Conservation (phyloP, 2,113 vertebrate genomes). For the Dicrurus megarhynchus region DNA sequence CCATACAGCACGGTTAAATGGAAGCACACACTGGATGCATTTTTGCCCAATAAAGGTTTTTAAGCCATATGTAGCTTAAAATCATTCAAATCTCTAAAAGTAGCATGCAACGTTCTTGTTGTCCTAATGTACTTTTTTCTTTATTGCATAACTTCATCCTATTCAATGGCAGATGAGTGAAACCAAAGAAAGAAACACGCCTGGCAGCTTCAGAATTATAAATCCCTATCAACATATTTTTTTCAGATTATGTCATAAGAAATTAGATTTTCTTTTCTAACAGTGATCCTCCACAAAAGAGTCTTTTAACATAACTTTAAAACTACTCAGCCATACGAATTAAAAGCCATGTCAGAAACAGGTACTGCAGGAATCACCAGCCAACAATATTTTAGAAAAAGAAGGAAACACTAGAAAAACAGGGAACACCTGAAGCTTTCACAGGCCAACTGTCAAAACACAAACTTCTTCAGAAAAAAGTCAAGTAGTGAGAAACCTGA, state of each 20-base stretch:
- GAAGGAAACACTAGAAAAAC: not conserved
- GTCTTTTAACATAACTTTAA: not conserved
- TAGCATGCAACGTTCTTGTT: not conserved
- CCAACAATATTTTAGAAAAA: not conserved
- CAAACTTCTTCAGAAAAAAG: not conserved
- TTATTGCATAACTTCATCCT: not conserved
- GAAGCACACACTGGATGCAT: fast-evolving
- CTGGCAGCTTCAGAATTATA: not conserved
- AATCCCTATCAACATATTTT: not conserved
- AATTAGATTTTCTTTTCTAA: not conserved
- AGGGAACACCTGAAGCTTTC: not conserved
- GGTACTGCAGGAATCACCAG: not conserved
- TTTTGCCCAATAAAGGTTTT: not conserved
- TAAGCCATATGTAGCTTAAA: not conserved
- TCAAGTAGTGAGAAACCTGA: not conserved
- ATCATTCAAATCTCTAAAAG: not conserved
- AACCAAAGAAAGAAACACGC: not conserved
- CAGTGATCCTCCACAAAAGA: not conserved
- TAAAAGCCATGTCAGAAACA: not conserved
- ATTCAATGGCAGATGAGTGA: not conserved
- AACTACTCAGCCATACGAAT: not conserved
- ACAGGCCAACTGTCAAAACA: not conserved
- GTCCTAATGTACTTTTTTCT: not conserved
- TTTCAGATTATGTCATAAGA: not conserved
- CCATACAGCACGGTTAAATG: not conserved